Evolutionary conservation across 2,888 invertebrate genomes (phyloP).

Genomic region (Eupithecia exiguata): DNA sequence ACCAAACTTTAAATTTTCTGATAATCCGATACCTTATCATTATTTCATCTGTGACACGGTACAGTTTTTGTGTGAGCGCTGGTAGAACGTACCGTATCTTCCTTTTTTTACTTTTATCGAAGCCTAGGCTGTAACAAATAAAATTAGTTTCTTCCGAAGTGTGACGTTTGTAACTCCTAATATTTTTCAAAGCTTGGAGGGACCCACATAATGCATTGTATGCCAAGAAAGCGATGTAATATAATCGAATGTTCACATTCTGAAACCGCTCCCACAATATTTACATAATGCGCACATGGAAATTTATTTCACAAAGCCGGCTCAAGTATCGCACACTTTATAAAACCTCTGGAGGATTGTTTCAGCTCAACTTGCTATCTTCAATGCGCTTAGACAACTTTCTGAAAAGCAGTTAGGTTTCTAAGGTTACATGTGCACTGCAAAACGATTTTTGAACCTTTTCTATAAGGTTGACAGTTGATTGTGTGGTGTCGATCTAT

Average conservation of each 20-base stretch:
- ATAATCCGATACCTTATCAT: too few species aligned
- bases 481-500: not conserved
- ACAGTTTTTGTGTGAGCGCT: too few species aligned
- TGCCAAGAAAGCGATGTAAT: not conserved
- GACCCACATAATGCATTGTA: not conserved
- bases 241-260: constrained; percentile 5
- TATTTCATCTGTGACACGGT: too few species aligned
- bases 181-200: not conserved
- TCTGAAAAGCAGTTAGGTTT: constrained; percentile 28
- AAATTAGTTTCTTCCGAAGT: not conserved
- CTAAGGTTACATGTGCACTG: constrained; percentile 3
- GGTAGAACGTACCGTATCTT: too few species aligned
- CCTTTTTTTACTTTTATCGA: too few species aligned
- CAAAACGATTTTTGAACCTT: not conserved
- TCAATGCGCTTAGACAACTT: constrained; percentile 38
- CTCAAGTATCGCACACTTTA: constrained; percentile 41
- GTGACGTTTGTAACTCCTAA: not conserved
- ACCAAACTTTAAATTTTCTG: too few species aligned
- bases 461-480: not conserved
- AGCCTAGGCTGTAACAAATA: too few species aligned
- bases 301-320: constrained; percentile 47
- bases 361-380: constrained; percentile 51
- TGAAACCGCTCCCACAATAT: constrained; percentile 23
- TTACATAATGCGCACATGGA: constrained; percentile 39
- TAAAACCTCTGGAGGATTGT: constrained; percentile 68